These are phyloP conservation scores for Paracanthobrama guichenoti DNA, from an alignment of 2,113 vertebrate genomes.

Conservation along the genomic window DNA sequence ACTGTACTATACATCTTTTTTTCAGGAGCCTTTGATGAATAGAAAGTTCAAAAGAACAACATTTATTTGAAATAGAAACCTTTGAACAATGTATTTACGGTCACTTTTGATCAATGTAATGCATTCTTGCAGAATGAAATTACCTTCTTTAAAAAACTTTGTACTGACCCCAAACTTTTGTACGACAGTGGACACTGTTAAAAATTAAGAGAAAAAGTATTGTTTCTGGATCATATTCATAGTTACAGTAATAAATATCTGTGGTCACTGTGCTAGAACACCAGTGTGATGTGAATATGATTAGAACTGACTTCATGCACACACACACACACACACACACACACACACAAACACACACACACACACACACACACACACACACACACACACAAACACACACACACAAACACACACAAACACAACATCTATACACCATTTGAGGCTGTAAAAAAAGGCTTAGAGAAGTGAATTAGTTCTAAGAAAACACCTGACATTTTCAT, in stretches of 20 bases:
- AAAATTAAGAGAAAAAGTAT: neutral
- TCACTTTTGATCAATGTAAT: neutral
- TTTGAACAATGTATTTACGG: too few species aligned
- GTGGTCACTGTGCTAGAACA: too few species aligned
- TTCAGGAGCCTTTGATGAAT: too few species aligned
- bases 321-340: too few species aligned
- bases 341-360: neutral
- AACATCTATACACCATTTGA: too few species aligned
- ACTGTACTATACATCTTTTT: neutral
- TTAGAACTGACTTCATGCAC: neutral
- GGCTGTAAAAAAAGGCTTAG: neutral
- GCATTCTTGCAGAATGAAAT: neutral
- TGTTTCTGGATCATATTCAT: neutral
- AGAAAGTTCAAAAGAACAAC: too few species aligned
- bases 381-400: neutral
- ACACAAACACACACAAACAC: neutral
- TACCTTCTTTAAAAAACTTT: too few species aligned
- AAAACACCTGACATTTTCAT: neutral
- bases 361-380: neutral
- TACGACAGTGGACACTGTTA: neutral
- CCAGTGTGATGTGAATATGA: too few species aligned
- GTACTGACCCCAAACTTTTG: too few species aligned
- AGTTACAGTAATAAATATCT: neutral
- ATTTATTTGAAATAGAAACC: too few species aligned
- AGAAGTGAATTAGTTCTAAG: too few species aligned